Conservation (phyloP, 2,797 vertebrate species). For the Iguana delicatissima region DNA sequence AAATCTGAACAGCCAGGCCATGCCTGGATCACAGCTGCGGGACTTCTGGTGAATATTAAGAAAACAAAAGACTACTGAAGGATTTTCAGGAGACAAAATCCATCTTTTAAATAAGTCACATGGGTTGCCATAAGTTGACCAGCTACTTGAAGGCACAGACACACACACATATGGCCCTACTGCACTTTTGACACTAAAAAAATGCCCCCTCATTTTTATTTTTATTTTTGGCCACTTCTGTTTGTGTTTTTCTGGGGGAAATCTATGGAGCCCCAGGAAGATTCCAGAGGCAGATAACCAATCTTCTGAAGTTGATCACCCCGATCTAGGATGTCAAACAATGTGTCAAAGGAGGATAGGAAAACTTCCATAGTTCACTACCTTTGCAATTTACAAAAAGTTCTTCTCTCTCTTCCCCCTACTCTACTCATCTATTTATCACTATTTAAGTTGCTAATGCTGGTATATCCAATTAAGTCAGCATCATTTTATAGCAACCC, state of each 20-base stretch:
- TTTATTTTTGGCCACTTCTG: no score
- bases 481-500: neutral
- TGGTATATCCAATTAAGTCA: neutral
- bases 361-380: neutral
- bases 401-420: neutral
- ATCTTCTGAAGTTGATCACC: neutral
- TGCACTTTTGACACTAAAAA: no score
- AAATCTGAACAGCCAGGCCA: neutral
- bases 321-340: no score
- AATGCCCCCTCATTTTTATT: no score
- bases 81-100: no score
- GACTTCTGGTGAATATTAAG: no score
- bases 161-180: no score
- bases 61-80: no score
- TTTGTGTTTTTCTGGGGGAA: neutral
- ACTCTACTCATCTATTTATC: neutral
- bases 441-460: neutral
- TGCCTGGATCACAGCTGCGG: neutral
- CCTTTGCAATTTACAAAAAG: slow-evolving; percentile 28
- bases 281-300: neutral
- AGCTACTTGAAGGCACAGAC: no score
- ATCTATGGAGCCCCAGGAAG: neutral
- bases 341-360: neutral
- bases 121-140: no score
- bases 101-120: no score